phyloP scores from a whole-genome alignment of 2,797 vertebrate species.

The Neosilurus mollespiculum region DNA sequence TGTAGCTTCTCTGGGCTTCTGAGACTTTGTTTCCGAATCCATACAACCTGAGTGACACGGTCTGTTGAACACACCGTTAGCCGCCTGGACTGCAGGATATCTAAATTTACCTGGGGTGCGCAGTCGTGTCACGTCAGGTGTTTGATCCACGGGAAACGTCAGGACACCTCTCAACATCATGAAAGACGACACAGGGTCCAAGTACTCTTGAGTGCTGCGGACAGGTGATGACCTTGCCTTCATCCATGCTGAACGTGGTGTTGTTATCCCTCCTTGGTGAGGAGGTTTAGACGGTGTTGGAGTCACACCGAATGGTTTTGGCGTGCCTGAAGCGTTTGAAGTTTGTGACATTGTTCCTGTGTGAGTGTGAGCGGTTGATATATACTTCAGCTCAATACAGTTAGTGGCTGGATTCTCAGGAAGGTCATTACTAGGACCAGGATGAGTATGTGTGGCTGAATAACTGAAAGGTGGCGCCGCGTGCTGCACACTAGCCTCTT shows the following conservation, averaged over 20 bases:
- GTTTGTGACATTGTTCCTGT: not conserved
- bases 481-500: not conserved
- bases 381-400: not conserved
- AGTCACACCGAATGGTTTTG: not conserved
- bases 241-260: not conserved
- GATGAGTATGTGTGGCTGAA: not conserved
- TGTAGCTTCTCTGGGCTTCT: not conserved
- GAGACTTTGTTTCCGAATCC: constrained; percentile 40
- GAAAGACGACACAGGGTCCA: constrained; percentile 80
- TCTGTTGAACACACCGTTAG: not conserved
- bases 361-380: not conserved
- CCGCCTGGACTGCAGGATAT: not conserved
- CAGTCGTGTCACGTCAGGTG: constrained; percentile 13
- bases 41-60: not conserved
- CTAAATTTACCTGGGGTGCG: constrained; percentile 57
- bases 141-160: constrained; percentile 12
- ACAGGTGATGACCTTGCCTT: not conserved
- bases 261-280: not conserved
- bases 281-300: not conserved
- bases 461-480: not conserved
- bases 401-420: not conserved
- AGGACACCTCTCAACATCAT: constrained; percentile 80
- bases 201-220: constrained; percentile 56
- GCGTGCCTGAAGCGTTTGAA: not conserved
- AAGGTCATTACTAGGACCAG: not conserved